These are phyloP conservation scores for Idaea straminata DNA, from an alignment of 2,888 invertebrate species.

Conservation along the genomic window DNA sequence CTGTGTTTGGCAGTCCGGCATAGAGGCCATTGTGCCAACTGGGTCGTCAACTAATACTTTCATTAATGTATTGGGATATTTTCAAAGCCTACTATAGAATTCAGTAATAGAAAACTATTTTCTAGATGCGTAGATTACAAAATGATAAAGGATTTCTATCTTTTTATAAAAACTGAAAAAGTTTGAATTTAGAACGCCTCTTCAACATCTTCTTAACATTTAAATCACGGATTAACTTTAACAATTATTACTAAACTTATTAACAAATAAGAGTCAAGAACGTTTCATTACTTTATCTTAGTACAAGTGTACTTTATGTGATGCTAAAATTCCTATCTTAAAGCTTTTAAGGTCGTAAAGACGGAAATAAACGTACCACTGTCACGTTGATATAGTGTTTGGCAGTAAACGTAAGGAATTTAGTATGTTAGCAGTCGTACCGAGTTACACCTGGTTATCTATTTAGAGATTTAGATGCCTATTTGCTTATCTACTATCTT, in stretches of 20 bases:
- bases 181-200: no score
- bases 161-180: no score
- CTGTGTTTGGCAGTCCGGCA: no score
- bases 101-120: neutral
- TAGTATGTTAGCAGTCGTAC: neutral
- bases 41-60: no score
- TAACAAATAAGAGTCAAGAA: conserved; percentile 30
- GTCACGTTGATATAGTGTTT: conserved; percentile 16
- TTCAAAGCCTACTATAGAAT: no score
- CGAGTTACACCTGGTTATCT: neutral
- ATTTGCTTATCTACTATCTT: neutral
- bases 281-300: conserved; percentile 32
- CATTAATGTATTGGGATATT: no score
- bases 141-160: no score
- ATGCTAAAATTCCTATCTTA: conserved; percentile 39
- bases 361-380: conserved; percentile 33
- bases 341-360: conserved; percentile 41
- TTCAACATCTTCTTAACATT: conserved; percentile 9
- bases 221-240: conserved; percentile 20
- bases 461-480: neutral
- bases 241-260: conserved; percentile 22
- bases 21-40: no score
- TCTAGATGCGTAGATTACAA: no score
- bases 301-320: conserved; percentile 37
- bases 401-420: neutral